Conservation (phyloP, 1,140 invertebrate species). For the Asobara japonica region DNA sequence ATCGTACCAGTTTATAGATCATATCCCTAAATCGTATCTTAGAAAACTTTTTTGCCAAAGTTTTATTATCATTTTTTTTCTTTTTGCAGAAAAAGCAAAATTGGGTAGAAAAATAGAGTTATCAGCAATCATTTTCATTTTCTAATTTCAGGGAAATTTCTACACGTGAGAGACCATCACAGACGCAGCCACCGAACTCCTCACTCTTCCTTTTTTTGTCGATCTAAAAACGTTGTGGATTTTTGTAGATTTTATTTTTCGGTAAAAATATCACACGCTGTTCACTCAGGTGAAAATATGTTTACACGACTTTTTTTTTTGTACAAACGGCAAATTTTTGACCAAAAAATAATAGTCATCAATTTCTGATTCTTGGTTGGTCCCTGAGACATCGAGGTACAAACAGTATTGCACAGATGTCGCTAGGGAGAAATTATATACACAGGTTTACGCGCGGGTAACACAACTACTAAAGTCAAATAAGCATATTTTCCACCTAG, state of each 20-base stretch:
- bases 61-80: background rate
- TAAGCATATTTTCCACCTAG: no score
- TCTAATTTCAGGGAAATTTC: background rate
- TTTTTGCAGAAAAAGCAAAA: conserved; percentile 1
- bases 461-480: no score
- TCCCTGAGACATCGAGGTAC: no score
- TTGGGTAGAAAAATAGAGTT: conserved; percentile 11
- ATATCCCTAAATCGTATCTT: background rate
- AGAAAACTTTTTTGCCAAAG: background rate
- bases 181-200: background rate
- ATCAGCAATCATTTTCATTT: background rate
- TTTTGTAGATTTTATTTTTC: background rate
- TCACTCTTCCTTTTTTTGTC: background rate
- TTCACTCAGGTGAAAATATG: no score
- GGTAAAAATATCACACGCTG: no score
- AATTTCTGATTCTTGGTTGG: no score
- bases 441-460: no score
- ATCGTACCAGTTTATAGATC: conserved; percentile 4
- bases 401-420: no score
- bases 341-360: no score
- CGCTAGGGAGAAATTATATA: no score
- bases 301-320: no score
- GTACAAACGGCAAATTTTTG: no score
- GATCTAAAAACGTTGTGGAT: background rate
- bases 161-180: background rate